Evolutionary conservation across 2,797 vertebrate species (phyloP), one percentile per base, ranked within the genome.

Genomic region (Remorina albescens): DNA sequence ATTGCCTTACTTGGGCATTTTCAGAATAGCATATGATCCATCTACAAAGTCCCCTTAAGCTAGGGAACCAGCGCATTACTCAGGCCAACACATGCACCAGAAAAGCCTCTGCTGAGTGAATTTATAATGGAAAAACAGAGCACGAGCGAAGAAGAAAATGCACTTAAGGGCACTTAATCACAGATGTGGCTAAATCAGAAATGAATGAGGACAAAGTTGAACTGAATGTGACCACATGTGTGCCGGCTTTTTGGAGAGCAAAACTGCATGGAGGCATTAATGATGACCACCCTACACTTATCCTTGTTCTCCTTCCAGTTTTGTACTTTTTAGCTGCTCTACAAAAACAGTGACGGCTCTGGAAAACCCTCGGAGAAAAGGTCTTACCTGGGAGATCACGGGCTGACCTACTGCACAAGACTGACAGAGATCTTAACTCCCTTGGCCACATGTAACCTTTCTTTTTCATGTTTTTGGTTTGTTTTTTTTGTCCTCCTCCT

Each of bases 401-500:
- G 30, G 59, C 65, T 81, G 49, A 69, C 70, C 76, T 72, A 71
- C 76, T 61, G 70, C 70, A 57, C 39, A 55, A 74, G 65, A 68
- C 23, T 67, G 67, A 71, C 78, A 56, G 74, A 78, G 32, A 77
- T 81, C 72, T 86, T 74, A 80, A 80, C 80, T 80, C 84, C 80
- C 63, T 74, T 44, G 70, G 82, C 79, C 67, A 79, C 76, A 64
- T 59, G 30, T 91, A 88, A 92, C 91, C 90, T 92, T 90, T 89
- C 47, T 56, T 65, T 86, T 78, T 73, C 36, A 69, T 66, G 60
- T 55, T 73, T 74, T 57, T 10, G n/a, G n/a, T 47, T 42, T 44
- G 53, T 64, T n/a, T 28, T 60, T 75, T 62, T 30, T 18, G 47
- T 6, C 34, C 25, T 54, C 55, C 56, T 54, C 44, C 36, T 28